A percentile compares a stretch with the other conserved stretches of the same genome.
phyloP scores from a whole-genome alignment of 1,140 invertebrate genomes.

The Drosophila tani region DNA sequence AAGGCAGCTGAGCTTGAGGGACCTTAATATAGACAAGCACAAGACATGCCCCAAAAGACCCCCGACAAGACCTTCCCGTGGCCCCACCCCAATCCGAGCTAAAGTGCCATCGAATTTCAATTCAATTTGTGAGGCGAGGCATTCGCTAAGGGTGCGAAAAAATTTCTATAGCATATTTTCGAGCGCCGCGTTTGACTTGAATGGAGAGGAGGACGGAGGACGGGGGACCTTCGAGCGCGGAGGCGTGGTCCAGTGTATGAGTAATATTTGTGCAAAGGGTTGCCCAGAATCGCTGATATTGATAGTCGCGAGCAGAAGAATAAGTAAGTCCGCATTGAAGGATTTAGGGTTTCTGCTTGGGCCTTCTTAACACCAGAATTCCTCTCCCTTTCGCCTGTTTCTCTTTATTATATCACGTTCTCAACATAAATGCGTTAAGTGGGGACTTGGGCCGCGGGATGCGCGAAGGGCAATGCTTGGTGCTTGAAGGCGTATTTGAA shows the following conservation, averaged over 20 bases:
- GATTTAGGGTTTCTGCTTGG: constrained; percentile 51
- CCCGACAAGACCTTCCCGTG: constrained; percentile 23
- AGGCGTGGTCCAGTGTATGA: constrained; percentile 64
- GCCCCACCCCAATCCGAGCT: constrained; percentile 38
- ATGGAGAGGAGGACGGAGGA: not conserved
- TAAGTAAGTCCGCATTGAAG: constrained; percentile 53
- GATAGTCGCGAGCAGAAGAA: constrained; percentile 61
- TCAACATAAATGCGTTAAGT: constrained; percentile 81
- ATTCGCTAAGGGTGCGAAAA: constrained; percentile 71
- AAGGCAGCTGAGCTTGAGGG: constrained; percentile 60
- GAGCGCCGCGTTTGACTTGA: constrained; percentile 61
- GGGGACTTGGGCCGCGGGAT: constrained; percentile 48
- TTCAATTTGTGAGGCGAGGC: constrained; percentile 77
- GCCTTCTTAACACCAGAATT: constrained; percentile 32
- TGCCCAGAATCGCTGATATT: constrained; percentile 67
- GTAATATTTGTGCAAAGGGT: constrained; percentile 76
- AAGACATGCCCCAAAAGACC: constrained; percentile 52
- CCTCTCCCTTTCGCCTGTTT: constrained; percentile 44
- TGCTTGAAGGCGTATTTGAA: constrained; percentile 68
- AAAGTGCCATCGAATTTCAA: constrained; percentile 83
- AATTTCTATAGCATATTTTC: constrained; percentile 76
- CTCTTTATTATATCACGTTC: constrained; percentile 82
- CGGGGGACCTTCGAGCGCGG: constrained; percentile 1
- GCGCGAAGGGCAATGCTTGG: constrained; percentile 12
- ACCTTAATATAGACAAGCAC: constrained; percentile 78